A percentile compares a stretch with the other conserved stretches of the same genome.
phyloP scores from a whole-genome alignment of 2,113 vertebrate species.

The Lynx canadensis region DNA sequence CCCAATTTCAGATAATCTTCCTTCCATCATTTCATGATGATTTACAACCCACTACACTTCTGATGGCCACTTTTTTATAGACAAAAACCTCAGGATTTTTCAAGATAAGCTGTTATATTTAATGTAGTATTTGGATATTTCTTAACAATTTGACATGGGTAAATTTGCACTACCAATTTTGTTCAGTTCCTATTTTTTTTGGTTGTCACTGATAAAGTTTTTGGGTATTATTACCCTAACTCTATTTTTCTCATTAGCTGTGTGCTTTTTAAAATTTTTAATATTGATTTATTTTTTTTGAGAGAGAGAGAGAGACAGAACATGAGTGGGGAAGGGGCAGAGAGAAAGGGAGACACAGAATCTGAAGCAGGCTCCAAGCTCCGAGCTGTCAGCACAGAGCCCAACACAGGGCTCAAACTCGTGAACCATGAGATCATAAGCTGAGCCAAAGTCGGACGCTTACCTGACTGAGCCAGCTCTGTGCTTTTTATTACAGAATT shows the following conservation, averaged over 20 bases:
- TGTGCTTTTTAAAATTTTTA: neutral
- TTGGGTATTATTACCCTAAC: neutral
- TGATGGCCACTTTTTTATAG: neutral
- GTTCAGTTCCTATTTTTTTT: neutral
- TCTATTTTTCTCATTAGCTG: neutral
- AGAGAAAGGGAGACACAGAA: no score
- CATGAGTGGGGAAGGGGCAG: no score
- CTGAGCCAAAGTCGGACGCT: fast-evolving
- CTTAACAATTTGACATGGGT: neutral
- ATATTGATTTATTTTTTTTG: no score
- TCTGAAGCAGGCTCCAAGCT: no score
- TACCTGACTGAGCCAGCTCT: neutral
- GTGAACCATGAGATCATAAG: no score
- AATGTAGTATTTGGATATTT: neutral
- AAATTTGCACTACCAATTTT: neutral
- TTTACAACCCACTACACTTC: neutral
- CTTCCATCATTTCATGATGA: neutral
- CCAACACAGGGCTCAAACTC: fast-evolving
- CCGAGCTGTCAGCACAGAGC: no score
- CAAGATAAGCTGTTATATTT: neutral
- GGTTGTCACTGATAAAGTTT: neutral
- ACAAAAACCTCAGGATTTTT: neutral
- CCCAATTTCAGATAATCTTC: neutral
- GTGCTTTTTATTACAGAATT: neutral
- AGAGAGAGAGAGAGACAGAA: no score